These are phyloP conservation scores for Forbesichthys papilliferus DNA, from an alignment of 2,113 vertebrate species.

Conservation along the genomic window DNA sequence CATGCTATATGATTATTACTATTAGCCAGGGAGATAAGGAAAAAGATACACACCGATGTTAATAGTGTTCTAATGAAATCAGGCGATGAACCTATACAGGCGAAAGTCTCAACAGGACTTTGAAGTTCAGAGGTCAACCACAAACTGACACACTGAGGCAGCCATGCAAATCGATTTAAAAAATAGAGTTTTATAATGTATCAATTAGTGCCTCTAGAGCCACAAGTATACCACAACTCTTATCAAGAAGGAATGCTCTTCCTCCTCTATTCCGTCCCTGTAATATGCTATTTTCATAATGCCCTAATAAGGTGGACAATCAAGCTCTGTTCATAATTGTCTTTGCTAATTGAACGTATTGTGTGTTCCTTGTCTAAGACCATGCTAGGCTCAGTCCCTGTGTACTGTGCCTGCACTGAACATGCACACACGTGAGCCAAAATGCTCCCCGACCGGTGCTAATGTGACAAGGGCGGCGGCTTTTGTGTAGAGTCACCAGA, in stretches of 20 bases:
- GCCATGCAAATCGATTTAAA: not conserved
- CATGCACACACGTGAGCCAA: conserved; percentile 10
- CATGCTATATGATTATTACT: conserved; percentile 67
- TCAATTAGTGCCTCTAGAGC: no score
- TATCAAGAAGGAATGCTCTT: no score
- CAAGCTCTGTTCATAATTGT: not conserved
- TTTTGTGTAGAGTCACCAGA: conserved; percentile 72
- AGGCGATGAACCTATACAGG: conserved; percentile 49
- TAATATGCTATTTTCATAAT: no score
- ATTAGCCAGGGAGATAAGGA: conserved; percentile 66
- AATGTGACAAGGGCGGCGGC: conserved; percentile 66
- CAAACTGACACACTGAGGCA: conserved; percentile 13
- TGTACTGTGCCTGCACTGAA: conserved; percentile 29
- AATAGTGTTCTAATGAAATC: conserved; percentile 63
- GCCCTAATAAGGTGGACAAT: no score
- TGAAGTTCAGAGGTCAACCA: conserved; percentile 24
- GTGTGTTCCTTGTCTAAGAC: not conserved
- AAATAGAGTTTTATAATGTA: no score
- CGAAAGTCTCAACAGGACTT: conserved; percentile 21
- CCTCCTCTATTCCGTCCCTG: no score
- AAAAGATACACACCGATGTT: conserved; percentile 62
- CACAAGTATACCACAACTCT: no score
- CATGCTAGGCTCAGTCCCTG: conserved; percentile 17
- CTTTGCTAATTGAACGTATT: not conserved
- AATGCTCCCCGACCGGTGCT: conserved; percentile 57